These are phyloP conservation scores for Galeopsomyia nigrocyanea DNA, from an alignment of 2,888 invertebrate species.

Conservation along the genomic window DNA sequence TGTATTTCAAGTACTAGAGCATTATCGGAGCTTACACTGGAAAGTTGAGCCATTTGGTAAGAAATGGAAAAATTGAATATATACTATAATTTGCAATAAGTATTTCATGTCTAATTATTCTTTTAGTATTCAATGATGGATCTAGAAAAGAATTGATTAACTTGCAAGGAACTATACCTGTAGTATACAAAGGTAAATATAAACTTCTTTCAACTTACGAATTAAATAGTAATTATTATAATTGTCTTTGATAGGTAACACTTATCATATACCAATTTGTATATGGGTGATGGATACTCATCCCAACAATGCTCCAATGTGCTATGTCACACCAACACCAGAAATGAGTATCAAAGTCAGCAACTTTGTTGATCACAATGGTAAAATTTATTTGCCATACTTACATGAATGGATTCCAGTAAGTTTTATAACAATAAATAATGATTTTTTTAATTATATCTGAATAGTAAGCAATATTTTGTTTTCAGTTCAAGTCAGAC, in stretches of 20 bases:
- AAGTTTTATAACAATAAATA: constrained; percentile 57
- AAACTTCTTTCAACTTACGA: not conserved
- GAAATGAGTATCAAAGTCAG: constrained; percentile 97
- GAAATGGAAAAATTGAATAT: constrained; percentile 51
- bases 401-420: constrained; percentile 93
- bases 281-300: constrained; percentile 98
- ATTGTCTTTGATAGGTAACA: constrained; percentile 71
- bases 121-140: constrained; percentile 90
- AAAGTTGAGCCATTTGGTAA: constrained; percentile 80
- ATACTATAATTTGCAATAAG: constrained; percentile 16
- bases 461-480: constrained; percentile 15
- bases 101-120: constrained; percentile 43
- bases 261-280: constrained; percentile 96
- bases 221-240: not conserved
- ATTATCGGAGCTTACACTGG: constrained; percentile 77
- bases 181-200: constrained; percentile 42
- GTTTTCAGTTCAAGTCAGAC: constrained; percentile 80
- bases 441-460: constrained; percentile 22
- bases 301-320: constrained; percentile 96
- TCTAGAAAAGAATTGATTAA: constrained; percentile 83
- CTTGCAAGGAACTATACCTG: constrained; percentile 91
- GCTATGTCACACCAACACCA: constrained; percentile 92
- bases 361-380: constrained; percentile 93
- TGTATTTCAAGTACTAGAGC: constrained; percentile 74
- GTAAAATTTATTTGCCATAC: constrained; percentile 96